Percentiles rank a stretch among this genome's conserved stretches.
Evolutionary conservation across 2,797 vertebrate species (phyloP).

Genomic region (Aeoliscus strigatus): DNA sequence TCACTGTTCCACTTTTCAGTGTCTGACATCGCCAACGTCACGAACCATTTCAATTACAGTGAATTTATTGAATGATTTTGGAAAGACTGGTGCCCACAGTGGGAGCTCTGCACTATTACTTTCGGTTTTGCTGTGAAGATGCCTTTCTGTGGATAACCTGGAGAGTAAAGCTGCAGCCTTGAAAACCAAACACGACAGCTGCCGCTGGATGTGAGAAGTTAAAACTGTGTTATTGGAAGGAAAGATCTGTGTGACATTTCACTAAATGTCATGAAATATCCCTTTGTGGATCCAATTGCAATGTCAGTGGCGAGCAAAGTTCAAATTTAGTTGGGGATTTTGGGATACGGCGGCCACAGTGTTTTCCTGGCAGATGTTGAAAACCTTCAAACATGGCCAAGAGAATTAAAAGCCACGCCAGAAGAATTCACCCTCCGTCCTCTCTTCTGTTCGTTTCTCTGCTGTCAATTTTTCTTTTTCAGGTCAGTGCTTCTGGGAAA

Average conservation of each 20-base stretch:
- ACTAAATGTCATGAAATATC: conserved; percentile 59
- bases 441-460: conserved; percentile 58
- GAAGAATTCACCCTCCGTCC: conserved; percentile 61
- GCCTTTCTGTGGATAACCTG: too few relatives aligned
- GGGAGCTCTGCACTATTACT: too few relatives aligned
- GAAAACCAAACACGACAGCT: conserved; percentile 41
- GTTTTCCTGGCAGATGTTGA: conserved; percentile 20
- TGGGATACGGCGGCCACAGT: conserved; percentile 29
- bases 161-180: conserved; percentile 26
- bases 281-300: conserved; percentile 30
- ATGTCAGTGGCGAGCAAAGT: conserved; percentile 35
- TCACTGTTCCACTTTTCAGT: conserved; percentile 67
- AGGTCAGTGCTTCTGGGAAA: conserved; percentile 74
- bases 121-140: too few relatives aligned
- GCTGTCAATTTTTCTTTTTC: conserved; percentile 75
- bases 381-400: conserved; percentile 51
- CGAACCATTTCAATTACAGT: conserved; percentile 62
- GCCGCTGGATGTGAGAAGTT: conserved; percentile 8
- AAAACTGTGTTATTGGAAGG: conserved; percentile 8
- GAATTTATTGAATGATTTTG: conserved; percentile 71
- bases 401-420: conserved; percentile 54
- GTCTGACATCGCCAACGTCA: conserved; percentile 10
- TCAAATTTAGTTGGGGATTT: conserved; percentile 53
- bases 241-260: conserved; percentile 24
- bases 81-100: too few relatives aligned